phyloP scores from a whole-genome alignment of 2,888 invertebrate species.

The Cephalotes varians region DNA sequence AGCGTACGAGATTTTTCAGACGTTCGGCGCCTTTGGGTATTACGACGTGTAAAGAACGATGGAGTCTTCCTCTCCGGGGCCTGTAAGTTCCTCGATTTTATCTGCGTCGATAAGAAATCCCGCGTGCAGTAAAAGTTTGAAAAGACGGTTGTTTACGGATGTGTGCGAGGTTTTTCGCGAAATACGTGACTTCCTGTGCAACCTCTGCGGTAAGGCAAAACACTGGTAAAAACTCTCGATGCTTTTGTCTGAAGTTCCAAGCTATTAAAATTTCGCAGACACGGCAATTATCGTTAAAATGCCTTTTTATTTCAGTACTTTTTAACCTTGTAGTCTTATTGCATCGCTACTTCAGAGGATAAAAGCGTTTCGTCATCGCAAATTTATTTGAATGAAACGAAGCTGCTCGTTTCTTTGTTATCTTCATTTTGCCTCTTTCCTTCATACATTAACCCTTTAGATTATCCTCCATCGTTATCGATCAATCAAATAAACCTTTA shows the following conservation, averaged over 20 bases:
- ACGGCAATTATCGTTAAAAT: background rate
- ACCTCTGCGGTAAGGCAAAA: background rate
- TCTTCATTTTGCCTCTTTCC: slow-evolving; percentile 3
- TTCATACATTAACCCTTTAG: slow-evolving; percentile 12
- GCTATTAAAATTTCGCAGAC: slow-evolving; percentile 10
- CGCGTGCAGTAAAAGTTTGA: slow-evolving; percentile 8
- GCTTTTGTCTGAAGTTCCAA: background rate
- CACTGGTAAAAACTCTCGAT: background rate
- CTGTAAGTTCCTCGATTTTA: slow-evolving; percentile 35
- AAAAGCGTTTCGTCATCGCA: slow-evolving; percentile 3
- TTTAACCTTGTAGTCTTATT: background rate
- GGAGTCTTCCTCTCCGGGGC: background rate
- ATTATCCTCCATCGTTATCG: slow-evolving; percentile 35
- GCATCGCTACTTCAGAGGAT: background rate
- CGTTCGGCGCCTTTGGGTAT: slow-evolving; percentile 30
- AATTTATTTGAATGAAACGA: slow-evolving; percentile 21
- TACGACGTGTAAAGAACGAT: slow-evolving; percentile 31
- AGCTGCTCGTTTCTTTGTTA: slow-evolving; percentile 18
- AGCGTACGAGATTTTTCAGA: slow-evolving; percentile 32
- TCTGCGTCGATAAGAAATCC: slow-evolving; percentile 36
- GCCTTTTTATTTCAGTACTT: slow-evolving; percentile 16
- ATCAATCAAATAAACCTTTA: slow-evolving; percentile 31
- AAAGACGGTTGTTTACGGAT: slow-evolving; percentile 14
- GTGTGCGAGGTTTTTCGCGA: slow-evolving; percentile 9
- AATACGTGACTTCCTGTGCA: slow-evolving; percentile 11